A percentile compares a stretch with the other conserved stretches of the same genome.
Conservation (phyloP, 2,113 vertebrate species). For the Sterna hirundo region DNA sequence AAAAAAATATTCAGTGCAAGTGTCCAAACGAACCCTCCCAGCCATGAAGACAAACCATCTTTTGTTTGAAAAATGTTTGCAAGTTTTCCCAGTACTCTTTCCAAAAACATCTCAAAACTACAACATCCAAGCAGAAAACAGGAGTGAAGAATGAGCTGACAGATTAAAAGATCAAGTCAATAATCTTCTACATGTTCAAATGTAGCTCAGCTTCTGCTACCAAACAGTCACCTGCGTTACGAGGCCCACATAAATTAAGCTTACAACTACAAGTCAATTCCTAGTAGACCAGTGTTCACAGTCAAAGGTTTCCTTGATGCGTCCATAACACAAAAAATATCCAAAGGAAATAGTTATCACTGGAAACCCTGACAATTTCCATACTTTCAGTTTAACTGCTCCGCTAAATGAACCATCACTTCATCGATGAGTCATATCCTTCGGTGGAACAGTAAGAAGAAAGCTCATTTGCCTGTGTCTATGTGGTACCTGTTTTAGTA, state of each 20-base stretch:
- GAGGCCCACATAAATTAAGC: background rate
- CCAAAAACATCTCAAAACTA: conserved; percentile 45
- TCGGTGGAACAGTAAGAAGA: background rate
- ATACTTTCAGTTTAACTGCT: background rate
- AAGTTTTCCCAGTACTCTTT: conserved; percentile 38
- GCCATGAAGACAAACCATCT: conserved; percentile 53
- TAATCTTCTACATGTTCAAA: background rate
- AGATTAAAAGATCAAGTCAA: background rate
- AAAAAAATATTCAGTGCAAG: background rate
- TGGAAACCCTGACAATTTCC: background rate
- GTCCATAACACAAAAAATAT: background rate
- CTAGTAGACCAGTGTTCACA: background rate
- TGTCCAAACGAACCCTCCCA: conserved; percentile 54
- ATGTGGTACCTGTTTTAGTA: background rate
- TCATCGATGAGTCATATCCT: background rate
- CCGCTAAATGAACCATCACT: background rate
- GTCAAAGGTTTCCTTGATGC: background rate
- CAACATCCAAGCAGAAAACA: conserved; percentile 32
- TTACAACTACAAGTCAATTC: background rate
- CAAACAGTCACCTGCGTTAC: background rate
- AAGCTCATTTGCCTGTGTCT: background rate
- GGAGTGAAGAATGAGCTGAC: background rate
- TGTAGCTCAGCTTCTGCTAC: background rate
- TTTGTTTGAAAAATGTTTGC: conserved; percentile 52
- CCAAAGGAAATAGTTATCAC: background rate